Evolutionary conservation across 1,140 invertebrate genomes (phyloP).

Genomic region (Drosophila azteca): DNA sequence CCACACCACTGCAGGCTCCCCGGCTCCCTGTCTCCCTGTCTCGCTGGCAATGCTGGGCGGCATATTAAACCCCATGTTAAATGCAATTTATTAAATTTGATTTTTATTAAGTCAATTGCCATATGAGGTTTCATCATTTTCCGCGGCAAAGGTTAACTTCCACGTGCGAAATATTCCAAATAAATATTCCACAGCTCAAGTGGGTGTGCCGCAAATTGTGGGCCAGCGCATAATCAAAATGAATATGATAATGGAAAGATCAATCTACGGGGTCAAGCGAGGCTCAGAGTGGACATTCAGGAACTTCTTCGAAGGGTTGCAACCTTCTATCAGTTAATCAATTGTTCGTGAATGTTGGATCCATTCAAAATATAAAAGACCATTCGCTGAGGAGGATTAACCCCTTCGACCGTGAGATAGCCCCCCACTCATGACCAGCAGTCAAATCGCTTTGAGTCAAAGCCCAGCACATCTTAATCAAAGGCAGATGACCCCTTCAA

Average conservation of each 20-base stretch:
- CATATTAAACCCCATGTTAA: conserved; percentile 54
- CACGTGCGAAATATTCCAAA: neutral
- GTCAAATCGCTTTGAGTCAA: conserved; percentile 50
- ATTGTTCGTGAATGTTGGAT: too few species aligned
- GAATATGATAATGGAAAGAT: too few species aligned
- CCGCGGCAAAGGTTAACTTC: conserved; percentile 46
- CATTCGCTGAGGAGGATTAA: neutral
- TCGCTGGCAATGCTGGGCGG: neutral
- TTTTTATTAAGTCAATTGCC: conserved; percentile 70
- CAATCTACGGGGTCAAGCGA: neutral
- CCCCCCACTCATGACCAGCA: neutral
- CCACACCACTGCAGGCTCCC: neutral
- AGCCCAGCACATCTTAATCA: conserved; percentile 48
- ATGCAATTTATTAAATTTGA: conserved; percentile 73
- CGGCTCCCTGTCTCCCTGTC: too few species aligned
- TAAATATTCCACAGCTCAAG: too few species aligned
- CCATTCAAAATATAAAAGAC: neutral
- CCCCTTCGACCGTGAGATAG: neutral
- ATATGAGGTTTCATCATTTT: conserved; percentile 27
- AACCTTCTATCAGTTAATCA: too few species aligned
- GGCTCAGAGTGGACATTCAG: neutral
- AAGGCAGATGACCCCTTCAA: conserved; percentile 36
- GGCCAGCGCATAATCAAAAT: neutral
- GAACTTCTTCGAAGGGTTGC: too few species aligned
- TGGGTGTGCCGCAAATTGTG: too few species aligned